These are phyloP conservation scores for Mola mola DNA, from an alignment of 2,113 vertebrate species.

Conservation along the genomic window DNA sequence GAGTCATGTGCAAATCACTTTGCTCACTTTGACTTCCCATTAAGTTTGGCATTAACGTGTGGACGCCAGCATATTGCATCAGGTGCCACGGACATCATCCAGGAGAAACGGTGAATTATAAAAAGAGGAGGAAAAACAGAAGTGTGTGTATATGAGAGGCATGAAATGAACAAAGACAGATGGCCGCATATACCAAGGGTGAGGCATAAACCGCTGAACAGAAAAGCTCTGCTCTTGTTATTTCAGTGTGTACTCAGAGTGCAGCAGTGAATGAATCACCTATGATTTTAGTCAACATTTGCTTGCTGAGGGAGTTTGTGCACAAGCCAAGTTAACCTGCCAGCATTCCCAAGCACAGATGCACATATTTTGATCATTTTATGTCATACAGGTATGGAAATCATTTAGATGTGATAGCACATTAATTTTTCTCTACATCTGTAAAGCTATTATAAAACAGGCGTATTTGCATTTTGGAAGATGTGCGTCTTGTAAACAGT, in stretches of 20 bases:
- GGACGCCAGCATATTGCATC: conserved; percentile 31
- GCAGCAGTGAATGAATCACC: conserved; percentile 35
- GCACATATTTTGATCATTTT: too few species aligned
- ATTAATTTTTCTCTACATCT: too few species aligned
- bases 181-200: conserved; percentile 41
- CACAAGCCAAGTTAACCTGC: too few species aligned
- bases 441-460: too few species aligned
- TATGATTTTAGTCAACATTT: conserved; percentile 10
- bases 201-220: conserved; percentile 33
- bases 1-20: conserved; percentile 58
- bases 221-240: conserved; percentile 29
- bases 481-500: too few species aligned
- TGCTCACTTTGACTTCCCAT: conserved; percentile 40
- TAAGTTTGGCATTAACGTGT: conserved; percentile 59
- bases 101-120: conserved; percentile 29
- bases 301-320: conserved; percentile 4
- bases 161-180: conserved; percentile 51
- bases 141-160: conserved; percentile 20
- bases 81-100: conserved; percentile 21
- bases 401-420: too few species aligned
- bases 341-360: too few species aligned
- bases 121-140: conserved; percentile 15
- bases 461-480: too few species aligned
- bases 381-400: too few species aligned
- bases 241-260: conserved; percentile 1